Base-by-base conservation (phyloP, 2,888 invertebrate genomes). In the Deilephila elpenor region DNA sequence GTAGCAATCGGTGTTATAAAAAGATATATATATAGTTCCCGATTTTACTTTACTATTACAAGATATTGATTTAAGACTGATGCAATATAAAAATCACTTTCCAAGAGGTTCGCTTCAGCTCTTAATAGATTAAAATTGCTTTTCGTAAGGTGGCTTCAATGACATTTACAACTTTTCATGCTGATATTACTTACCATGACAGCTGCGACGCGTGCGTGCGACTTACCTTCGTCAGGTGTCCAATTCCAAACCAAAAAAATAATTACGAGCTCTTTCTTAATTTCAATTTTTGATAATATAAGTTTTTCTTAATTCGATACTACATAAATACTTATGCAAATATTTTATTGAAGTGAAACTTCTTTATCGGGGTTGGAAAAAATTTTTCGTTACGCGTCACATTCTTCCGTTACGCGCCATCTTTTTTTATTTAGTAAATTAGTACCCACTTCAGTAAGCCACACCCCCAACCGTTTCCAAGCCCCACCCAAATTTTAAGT, bases 151-250 rank as follows among this genome's bases (percentile, higher is more conserved):
- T 19, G 17, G 11, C 19, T 34, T 19, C n/a, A 56, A n/a, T 56
- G 56, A 56, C n/a, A 62, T n/a, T 62, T 62, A 34, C 6, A 34
- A 34, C 29, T 34, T 62, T n/a, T 62, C 62, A 62, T 56, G n/a
- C 11, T 62, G 62, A 61, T 51, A 14, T 25, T 5, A 67, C 67
- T 67, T 67, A 67, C 67, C 67, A 51, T 25, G 25, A 67, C 64
- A 44, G 67, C 67, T 44, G 14, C 44, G 44, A 25, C 44, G 51
- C 25, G 37, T 20, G 14, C 37, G 44, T n/a, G 2, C 25, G 67
- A 67, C 67, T 67, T 67, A 67, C 67, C 67, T 67, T 67, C 25
- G 44, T 20, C 17, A 14, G 25, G 32, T 25, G 44, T 44, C 67
- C 67, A 51, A 51, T 51, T 51, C 25, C 51, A 17, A 19, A 14